Base-by-base conservation (phyloP, 2,888 invertebrate genomes). In the Tenthredo amoena region DNA sequence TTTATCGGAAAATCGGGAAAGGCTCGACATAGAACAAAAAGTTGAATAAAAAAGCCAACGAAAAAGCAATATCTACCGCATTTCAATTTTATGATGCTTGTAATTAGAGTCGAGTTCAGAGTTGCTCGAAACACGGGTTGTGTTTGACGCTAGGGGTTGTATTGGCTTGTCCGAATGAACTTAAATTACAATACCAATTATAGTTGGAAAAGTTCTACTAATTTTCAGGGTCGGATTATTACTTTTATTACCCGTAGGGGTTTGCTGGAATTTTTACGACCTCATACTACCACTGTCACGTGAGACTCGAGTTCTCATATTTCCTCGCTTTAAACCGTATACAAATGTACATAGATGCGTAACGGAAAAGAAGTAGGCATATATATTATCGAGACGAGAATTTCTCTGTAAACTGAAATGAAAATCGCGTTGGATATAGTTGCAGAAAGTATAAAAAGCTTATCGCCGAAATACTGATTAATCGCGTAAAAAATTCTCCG, bases 161-260 rank as follows among this genome's bases (percentile, higher is more conserved):
- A 71, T 37, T n/a, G 15, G 71, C 71, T 37, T 37, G 71, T 71
- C 18, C 10, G 43, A 74, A 40, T 40, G 72, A n/a, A 71, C 71
- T 71, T 40, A 43, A 74, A 74, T 74, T 74, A 43, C 72, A 74
- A 74, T 74, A 74, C 43, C 72, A 74, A 74, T 74, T 74, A 74
- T 31, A 74, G 40, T 74, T 74, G 40, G 40, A 74, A 74, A 74
- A 74, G 72, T 74, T 74, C 21, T 21, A 40, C 72, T 74, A 40
- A 74, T 74, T 74, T 74, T 74, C 43, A 43, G 40, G 21, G 15
- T 74, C 21, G 21, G 9, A 74, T 74, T 74, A 74, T 43, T 74
- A 26, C 21, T 43, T 74, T 74, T 74, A 74, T 74, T 74, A 74
- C 40, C 43, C 43, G 1, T 43, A 74, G 43, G 31, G 72, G 43